These are phyloP conservation scores for Oceanodroma leucorhoa DNA, from an alignment of 2,797 vertebrate species.

Conservation along the genomic window DNA sequence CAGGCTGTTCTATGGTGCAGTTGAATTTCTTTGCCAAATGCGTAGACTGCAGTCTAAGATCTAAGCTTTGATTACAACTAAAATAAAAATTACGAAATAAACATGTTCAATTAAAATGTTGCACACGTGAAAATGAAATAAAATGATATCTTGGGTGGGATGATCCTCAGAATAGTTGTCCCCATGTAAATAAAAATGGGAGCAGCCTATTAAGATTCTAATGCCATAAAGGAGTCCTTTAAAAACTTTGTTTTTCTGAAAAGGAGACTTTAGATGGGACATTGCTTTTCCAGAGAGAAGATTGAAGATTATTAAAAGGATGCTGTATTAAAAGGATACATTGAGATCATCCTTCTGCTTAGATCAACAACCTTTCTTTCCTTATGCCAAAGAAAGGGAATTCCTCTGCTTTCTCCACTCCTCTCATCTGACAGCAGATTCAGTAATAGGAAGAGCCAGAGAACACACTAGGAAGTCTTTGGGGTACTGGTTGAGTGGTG, in stretches of 20 bases:
- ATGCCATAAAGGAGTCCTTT: background rate
- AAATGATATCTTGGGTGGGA: background rate
- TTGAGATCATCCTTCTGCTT: background rate
- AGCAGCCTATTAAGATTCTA: background rate
- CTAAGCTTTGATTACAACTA: background rate
- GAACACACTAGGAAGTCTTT: background rate
- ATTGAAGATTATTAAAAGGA: background rate
- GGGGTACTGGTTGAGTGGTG: accelerated
- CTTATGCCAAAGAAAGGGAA: background rate
- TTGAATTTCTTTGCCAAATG: background rate
- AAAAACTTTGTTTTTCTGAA: background rate
- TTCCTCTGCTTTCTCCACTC: background rate
- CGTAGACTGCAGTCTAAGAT: background rate
- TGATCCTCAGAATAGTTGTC: background rate
- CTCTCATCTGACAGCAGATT: background rate
- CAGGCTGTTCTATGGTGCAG: background rate
- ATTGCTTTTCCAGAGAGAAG: background rate
- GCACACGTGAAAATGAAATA: background rate
- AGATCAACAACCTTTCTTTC: background rate
- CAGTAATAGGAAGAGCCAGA: background rate
- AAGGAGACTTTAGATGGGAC: background rate
- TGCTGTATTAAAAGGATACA: background rate
- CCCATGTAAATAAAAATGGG: background rate
- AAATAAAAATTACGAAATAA: background rate
- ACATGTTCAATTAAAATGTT: background rate